Percentiles rank a stretch among this genome's conserved stretches.
phyloP scores from a whole-genome alignment of 2,113 vertebrate species.

The Orthochromis malagaraziensis region DNA sequence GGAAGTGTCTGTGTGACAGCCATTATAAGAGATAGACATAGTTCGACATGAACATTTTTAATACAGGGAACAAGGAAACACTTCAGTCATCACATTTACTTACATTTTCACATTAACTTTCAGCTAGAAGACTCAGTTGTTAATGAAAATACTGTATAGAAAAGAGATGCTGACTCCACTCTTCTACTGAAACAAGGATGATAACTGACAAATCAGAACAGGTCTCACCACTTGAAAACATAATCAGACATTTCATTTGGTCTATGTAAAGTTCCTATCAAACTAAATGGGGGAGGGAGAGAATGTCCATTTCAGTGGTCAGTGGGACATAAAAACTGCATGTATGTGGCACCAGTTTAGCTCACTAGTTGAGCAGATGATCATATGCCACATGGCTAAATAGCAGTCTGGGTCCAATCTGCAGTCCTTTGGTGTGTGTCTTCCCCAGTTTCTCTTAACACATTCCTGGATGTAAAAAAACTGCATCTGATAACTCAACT shows the following conservation, averaged over 20 bases:
- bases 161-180: not conserved
- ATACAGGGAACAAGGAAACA: not conserved
- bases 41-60: not conserved
- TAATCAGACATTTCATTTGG: not conserved
- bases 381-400: not conserved
- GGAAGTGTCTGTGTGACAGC: not conserved
- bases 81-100: not conserved
- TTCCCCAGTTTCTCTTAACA: not conserved
- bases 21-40: not conserved
- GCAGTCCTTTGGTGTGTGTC: not conserved
- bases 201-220: not conserved
- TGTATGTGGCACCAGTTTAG: not conserved
- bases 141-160: not conserved
- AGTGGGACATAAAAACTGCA: not conserved
- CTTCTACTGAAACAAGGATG: not conserved
- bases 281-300: not conserved
- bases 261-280: not conserved
- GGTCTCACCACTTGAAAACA: not conserved
- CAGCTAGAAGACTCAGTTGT: not conserved
- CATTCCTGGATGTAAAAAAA: not conserved
- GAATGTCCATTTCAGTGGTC: not conserved
- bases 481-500: not conserved
- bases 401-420: not conserved
- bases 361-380: not conserved
- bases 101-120: not conserved